Base-by-base conservation (phyloP, 2,113 vertebrate genomes). In the Laticauda laticaudata region DNA sequence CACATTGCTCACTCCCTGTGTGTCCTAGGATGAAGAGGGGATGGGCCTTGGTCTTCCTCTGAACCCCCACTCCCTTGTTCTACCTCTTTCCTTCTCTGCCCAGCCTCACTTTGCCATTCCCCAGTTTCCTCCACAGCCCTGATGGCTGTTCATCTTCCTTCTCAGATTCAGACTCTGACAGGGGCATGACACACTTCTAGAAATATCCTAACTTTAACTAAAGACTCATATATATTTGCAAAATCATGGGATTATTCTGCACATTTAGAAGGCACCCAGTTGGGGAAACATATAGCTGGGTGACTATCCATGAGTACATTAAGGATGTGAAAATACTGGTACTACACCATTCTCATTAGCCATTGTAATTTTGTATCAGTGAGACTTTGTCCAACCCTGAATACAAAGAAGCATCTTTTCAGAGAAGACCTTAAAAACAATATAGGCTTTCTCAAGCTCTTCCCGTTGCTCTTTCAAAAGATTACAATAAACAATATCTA, bases 381-480 rank as follows among this genome's bases (percentile, higher is more conserved):
- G 61, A 75, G 75, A 87, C 18, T 89, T 92, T 43, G 54, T 75
- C 87, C 59, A 55, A 26, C 55, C 61, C 86, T 48, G 21, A 48
- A 87, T 53, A 55, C 43, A 87, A 92, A 2, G 48, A 69, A 45
- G 53, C 61, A 85, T 26, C 34, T 54, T 69, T 89, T 85, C 64
- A 26, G 39, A 69, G 87, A 75, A 89, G 26, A 39, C 81, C 87
- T 92, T 39, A 89, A 89, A 89, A 87, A 61, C 91, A 64, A 23
- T 92, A 88, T 81, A 87, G 56, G 11, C 81, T 92, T 43, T 43
- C 23, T 54, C 48, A 81, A 81, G 7, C 59, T 24, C 34, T 26
- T n/a, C 45, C 29, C 51, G 0, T 91, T 43, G 61, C 53, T 92
- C 9, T 81, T n/a, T 14, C 9, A 81, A 92, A 92, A 56, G 53